Evolutionary conservation across 2,888 invertebrate genomes (phyloP).

Genomic region (Coelogynopora nodosa): DNA sequence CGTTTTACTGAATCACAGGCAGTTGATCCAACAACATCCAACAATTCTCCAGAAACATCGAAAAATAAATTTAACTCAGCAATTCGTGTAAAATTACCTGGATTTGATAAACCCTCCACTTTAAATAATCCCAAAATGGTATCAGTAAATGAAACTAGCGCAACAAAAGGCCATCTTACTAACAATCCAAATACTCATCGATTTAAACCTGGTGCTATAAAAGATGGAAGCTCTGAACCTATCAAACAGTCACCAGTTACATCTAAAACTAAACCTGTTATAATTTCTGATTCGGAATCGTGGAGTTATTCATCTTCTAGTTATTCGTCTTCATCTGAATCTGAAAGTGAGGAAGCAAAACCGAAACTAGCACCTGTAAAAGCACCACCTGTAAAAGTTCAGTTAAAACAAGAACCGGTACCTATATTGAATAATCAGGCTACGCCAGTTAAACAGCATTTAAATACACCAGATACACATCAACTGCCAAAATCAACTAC

Average conservation of each 20-base stretch:
- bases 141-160: neutral
- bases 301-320: neutral
- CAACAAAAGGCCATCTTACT: neutral
- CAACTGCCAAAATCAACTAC: neutral
- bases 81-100: neutral
- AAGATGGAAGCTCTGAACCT: too few relatives aligned
- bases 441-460: too few relatives aligned
- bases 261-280: neutral
- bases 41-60: neutral
- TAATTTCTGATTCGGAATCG: neutral
- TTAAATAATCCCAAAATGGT: too few relatives aligned
- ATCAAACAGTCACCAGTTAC: neutral
- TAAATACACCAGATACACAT: neutral
- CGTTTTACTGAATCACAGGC: neutral
- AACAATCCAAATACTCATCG: neutral
- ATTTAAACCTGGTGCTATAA: neutral
- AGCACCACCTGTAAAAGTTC: neutral
- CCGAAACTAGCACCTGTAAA: too few relatives aligned
- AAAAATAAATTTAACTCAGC: neutral
- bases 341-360: conserved; percentile 12
- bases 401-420: neutral
- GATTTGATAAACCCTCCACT: neutral
- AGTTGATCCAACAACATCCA: neutral
- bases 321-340: neutral
- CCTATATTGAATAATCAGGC: too few relatives aligned